Base-by-base conservation (phyloP, 2,113 vertebrate species). In the Tauraco erythrolophus region DNA sequence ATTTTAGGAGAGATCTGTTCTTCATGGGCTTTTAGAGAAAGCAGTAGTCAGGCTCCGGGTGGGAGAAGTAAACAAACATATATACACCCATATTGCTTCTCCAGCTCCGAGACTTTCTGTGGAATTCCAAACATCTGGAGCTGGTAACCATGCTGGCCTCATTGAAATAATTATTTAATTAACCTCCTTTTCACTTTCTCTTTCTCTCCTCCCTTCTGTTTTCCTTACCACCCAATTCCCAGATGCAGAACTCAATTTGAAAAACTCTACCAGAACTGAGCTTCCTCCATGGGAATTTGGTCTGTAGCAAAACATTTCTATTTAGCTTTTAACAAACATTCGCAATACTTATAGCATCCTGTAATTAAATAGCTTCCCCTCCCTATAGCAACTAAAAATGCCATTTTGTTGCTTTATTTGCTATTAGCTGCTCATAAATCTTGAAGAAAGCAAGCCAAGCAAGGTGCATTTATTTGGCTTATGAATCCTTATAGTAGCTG, bases 121-220 rank as follows among this genome's bases (percentile, higher is more conserved):
- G 86, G 68, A 94, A 94, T 71, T 65, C 81, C 69, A 82, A 39
- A 69, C 93, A 93, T 96, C 96, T 97, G 96, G 81, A 94, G 37
- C 16, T 74, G 9, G 23, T 95, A 90, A 90, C 23, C 2, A 2
- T 4, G 5, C 31, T 96, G 48, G 31, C 60, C 22, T 94, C 78
- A 70, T 10, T 82, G 46, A 84, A 92, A 79, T 87, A 90, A 94
- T 94, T 90, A 77, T 57, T 94, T 94, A 94, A 95, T 96, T 95
- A 92, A 11, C 33, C 84, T 89, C 48, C 28, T 94, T 97, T 92
- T 72, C 84, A 90, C 90, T 95, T 95, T 97, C 68, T 83, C 19
- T 83, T 91, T 88, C 76, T 82, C 50, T 91, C 8, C 35, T 83
- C 68, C 41, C 37, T 75, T 83, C 53, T 86, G 9, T 84, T 89